Conservation (phyloP, 2,888 invertebrate genomes). For the Pristionchus fissidentatus region DNA sequence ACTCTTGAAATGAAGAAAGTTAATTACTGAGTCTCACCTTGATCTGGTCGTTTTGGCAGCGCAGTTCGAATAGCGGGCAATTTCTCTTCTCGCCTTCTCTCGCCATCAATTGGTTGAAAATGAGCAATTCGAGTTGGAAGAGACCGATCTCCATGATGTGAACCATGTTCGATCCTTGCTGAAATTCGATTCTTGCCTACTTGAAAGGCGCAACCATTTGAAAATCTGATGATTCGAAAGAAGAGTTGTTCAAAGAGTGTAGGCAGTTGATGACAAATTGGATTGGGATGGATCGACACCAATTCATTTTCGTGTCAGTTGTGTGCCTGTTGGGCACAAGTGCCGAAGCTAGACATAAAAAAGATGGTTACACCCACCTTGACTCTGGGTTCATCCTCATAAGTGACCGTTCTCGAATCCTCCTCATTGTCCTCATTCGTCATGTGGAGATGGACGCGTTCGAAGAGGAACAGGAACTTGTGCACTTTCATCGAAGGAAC, state of each 20-base stretch:
- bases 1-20: not conserved
- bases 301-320: too few relatives aligned
- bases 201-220: not conserved
- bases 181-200: too few relatives aligned
- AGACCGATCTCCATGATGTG: constrained; percentile 61
- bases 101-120: constrained; percentile 47
- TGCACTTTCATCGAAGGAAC: constrained; percentile 53
- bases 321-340: too few relatives aligned
- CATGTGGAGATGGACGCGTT: constrained; percentile 56
- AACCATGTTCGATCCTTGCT: constrained; percentile 50
- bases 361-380: not conserved
- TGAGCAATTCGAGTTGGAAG: constrained; percentile 59
- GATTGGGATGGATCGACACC: too few relatives aligned
- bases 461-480: constrained; percentile 61
- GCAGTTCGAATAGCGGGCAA: constrained; percentile 60
- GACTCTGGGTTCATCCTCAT: constrained; percentile 42
- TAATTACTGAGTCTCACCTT: constrained; percentile 48
- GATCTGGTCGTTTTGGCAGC: constrained; percentile 56
- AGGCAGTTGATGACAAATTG: too few relatives aligned
- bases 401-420: constrained; percentile 17
- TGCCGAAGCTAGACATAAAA: too few relatives aligned
- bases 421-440: constrained; percentile 36
- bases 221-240: too few relatives aligned
- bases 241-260: too few relatives aligned
- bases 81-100: constrained; percentile 44